Percentiles rank a stretch among this genome's conserved stretches.
Conservation (phyloP, 1,140 invertebrate genomes). For the Batillaria attramentaria region DNA sequence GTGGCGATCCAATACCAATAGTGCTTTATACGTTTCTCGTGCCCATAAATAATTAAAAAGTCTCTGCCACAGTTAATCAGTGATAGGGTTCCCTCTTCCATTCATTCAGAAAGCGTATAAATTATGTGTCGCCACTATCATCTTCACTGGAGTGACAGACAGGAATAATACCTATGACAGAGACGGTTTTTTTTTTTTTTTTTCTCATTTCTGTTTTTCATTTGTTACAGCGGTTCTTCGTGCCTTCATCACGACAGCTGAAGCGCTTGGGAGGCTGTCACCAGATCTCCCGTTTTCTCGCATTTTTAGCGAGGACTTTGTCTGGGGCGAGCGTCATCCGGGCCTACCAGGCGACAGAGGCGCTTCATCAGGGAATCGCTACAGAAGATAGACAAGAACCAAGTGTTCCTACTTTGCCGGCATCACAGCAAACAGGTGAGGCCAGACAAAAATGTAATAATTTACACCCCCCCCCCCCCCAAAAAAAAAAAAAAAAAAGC, state of each 20-base stretch:
- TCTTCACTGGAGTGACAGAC: too few species aligned
- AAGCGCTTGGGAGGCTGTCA: conserved; percentile 72
- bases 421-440: conserved; percentile 63
- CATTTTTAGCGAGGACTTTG: conserved; percentile 73
- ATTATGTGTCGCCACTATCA: too few species aligned
- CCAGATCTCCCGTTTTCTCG: conserved; percentile 72
- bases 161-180: too few species aligned
- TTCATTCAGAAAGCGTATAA: too few species aligned
- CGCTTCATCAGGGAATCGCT: conserved; percentile 72
- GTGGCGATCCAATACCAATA: too few species aligned
- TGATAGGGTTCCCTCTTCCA: too few species aligned
- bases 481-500: too few species aligned
- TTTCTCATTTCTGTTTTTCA: neutral
- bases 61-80: too few species aligned
- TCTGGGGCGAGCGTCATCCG: conserved; percentile 74
- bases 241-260: conserved; percentile 79
- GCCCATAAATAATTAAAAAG: too few species aligned
- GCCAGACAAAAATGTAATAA: too few species aligned
- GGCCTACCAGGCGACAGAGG: conserved; percentile 71
- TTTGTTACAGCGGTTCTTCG: conserved; percentile 88
- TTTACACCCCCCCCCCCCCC: too few species aligned
- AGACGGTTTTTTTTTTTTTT: neutral
- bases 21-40: too few species aligned
- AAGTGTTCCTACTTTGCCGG: conserved; percentile 60
- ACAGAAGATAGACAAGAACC: conserved; percentile 58